Evolutionary conservation across 1,140 invertebrate species (phyloP).

Genomic region (Drosophila nigromelanica): DNA sequence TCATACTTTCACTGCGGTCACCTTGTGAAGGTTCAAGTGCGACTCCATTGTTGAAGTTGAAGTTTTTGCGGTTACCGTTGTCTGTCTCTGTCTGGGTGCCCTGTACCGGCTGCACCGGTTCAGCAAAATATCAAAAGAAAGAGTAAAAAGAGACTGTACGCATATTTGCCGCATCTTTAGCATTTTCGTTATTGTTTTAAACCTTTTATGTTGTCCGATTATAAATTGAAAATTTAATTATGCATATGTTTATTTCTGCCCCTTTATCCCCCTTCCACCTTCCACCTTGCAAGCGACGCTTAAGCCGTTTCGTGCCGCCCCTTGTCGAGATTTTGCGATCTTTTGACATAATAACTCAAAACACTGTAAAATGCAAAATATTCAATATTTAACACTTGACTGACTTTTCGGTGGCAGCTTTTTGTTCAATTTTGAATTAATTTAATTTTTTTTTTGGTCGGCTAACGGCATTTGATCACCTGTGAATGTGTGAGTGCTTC

Average conservation of each 20-base stretch:
- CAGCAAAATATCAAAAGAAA: constrained; percentile 4
- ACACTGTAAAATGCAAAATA: constrained; percentile 16
- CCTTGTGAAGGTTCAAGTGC: constrained; percentile 70
- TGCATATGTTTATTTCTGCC: constrained; percentile 43
- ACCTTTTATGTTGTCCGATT: constrained; percentile 35
- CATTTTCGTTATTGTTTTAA: constrained; percentile 14
- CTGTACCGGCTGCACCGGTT: constrained; percentile 47
- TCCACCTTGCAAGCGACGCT: neutral
- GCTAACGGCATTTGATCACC: constrained; percentile 38
- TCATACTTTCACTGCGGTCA: constrained; percentile 65
- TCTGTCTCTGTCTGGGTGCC: constrained; percentile 16
- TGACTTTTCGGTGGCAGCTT: constrained; percentile 59
- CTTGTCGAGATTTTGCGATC: constrained; percentile 12
- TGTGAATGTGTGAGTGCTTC: constrained; percentile 34
- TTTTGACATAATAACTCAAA: constrained; percentile 44
- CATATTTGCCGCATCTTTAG: constrained; percentile 42
- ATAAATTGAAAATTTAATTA: constrained; percentile 54
- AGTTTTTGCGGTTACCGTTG: constrained; percentile 2
- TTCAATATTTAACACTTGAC: constrained; percentile 52
- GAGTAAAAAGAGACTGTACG: constrained; percentile 12
- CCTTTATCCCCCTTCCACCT: neutral
- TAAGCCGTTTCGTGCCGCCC: neutral
- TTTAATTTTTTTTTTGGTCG: neutral
- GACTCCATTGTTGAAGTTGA: constrained; percentile 36
- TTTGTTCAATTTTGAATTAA: constrained; percentile 34